Conservation (phyloP, 2,113 vertebrate genomes). For the Herpetotheres cachinnans region DNA sequence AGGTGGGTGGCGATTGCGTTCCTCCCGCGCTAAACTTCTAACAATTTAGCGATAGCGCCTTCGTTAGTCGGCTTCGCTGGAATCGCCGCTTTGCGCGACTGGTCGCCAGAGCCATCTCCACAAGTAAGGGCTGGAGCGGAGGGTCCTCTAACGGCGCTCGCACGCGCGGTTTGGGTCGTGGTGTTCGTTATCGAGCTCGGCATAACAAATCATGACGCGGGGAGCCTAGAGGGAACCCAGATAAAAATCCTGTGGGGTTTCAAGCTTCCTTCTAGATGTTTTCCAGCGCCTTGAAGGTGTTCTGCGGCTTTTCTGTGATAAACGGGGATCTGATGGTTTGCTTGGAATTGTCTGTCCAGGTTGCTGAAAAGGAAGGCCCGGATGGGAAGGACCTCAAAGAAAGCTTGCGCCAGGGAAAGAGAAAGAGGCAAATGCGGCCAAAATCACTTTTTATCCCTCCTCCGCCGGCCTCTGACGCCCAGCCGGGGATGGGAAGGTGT, state of each 20-base stretch:
- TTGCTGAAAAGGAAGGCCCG: not conserved
- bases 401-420: not conserved
- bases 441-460: constrained; percentile 40
- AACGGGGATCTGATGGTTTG: not conserved
- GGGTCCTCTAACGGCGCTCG: too few species aligned
- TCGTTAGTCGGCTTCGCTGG: too few species aligned
- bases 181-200: too few species aligned
- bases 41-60: too few species aligned
- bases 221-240: not conserved
- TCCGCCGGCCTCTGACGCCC: not conserved
- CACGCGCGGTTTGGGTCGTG: too few species aligned
- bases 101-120: too few species aligned
- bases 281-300: not conserved
- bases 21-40: too few species aligned
- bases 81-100: too few species aligned
- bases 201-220: too few species aligned
- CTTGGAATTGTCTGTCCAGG: not conserved
- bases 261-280: not conserved
- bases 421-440: constrained; percentile 24
- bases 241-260: not conserved
- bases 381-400: constrained; percentile 6
- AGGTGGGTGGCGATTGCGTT: too few species aligned
- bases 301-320: not conserved
- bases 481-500: not conserved
- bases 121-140: too few species aligned